These are phyloP conservation scores for Eupelmus urozonus DNA, from an alignment of 2,888 invertebrate species.

Conservation along the genomic window DNA sequence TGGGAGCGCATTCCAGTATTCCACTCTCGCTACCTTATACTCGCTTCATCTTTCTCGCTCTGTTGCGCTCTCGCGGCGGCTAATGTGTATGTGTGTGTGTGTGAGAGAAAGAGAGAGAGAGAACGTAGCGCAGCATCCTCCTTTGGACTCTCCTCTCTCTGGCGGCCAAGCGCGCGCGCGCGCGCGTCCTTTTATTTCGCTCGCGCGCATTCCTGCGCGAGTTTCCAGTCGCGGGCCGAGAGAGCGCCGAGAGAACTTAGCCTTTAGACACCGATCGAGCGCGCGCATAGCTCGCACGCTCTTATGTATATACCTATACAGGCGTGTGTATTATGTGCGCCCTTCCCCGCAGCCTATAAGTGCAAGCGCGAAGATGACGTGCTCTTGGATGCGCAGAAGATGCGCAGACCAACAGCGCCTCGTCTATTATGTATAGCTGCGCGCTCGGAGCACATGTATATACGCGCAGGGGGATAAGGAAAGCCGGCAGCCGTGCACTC, in stretches of 20 bases:
- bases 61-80: slow-evolving; percentile 43
- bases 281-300: background rate
- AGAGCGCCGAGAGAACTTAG: too few species aligned
- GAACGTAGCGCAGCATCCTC: slow-evolving; percentile 46
- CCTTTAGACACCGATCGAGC: slow-evolving; percentile 20
- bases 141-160: slow-evolving; percentile 26
- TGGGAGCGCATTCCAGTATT: slow-evolving; percentile 76
- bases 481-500: background rate
- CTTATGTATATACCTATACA: background rate
- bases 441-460: background rate
- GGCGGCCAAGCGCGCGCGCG: background rate
- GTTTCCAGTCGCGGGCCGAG: slow-evolving; percentile 45
- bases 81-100: background rate
- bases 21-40: slow-evolving; percentile 70
- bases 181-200: slow-evolving; percentile 55
- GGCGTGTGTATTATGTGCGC: background rate
- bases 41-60: slow-evolving; percentile 53
- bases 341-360: background rate
- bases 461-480: background rate
- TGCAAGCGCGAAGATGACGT: too few species aligned
- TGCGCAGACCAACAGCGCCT: too few species aligned
- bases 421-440: too few species aligned
- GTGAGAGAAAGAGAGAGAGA: too few species aligned
- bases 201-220: slow-evolving; percentile 55
- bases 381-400: background rate